Evolutionary conservation across 2,113 vertebrate genomes (phyloP), one percentile per base, ranked within the genome.

Genomic region (Anas platyrhynchos): DNA sequence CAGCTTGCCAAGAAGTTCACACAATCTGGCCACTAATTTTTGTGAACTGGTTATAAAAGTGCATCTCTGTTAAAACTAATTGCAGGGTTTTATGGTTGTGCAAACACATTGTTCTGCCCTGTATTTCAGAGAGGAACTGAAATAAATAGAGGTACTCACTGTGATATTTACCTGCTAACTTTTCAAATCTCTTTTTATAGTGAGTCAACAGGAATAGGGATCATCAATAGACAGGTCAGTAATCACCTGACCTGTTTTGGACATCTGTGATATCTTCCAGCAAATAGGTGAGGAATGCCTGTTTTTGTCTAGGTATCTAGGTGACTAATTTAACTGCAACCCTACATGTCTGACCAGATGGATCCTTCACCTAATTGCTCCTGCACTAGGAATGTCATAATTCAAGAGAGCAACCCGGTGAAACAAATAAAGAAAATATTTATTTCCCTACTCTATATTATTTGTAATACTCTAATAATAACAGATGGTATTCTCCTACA

Each of bases 1-100:
- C 59, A 94, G 44, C 78, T 91, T 94, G 80, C 56, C 80, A 92
- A 91, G 65, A 67, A 56, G 26, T 43, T 94, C 59, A 66, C 32
- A 87, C 81, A 94, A 94, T 89, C 78, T 94, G 82, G 36, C 62
- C 0, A 1, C 54, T 87, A 68, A n/a, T 43, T 89, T 92, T 85
- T 79, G 23, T 46, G 20, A 69, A 63, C 34, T 77, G 7, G 73
- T 94, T 85, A 23, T 73, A 79, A 87, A 95, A 79, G 44, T 85
- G 66, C n/a, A 65, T 9, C 66, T 72, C 54, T 79, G 23, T 17
- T 13, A 62, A 75, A 89, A 46, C 4, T 76, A 66, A 87, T 91
- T 68, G 18, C 54, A 76, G 7, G 20, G 79, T 52, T 83, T 95
- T 88, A 92, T 66, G 27, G 22, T 36, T 36, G n/a, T 66, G 55